phyloP scores from a whole-genome alignment of 2,113 vertebrate genomes.

The Pungitius pungitius region DNA sequence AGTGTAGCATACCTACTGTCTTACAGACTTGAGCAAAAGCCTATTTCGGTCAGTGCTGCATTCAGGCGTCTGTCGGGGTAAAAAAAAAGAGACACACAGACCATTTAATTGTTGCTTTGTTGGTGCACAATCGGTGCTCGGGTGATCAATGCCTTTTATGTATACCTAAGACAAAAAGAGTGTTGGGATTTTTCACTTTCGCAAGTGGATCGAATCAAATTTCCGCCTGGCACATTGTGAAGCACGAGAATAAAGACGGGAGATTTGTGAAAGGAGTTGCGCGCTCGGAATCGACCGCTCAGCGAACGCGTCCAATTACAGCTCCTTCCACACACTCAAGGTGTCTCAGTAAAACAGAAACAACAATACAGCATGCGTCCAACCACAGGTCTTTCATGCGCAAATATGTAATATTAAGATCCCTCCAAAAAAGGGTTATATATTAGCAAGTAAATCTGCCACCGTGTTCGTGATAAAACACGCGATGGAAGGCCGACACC shows the following conservation, averaged over 20 bases:
- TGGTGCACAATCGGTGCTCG: constrained; percentile 33
- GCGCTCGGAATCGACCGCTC: neutral
- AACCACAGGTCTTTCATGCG: neutral
- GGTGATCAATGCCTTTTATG: constrained; percentile 43
- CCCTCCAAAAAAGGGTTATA: neutral
- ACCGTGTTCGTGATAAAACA: constrained; percentile 4
- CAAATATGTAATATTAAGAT: neutral
- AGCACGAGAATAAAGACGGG: neutral
- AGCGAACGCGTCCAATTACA: constrained; percentile 2
- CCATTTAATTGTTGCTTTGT: constrained; percentile 26
- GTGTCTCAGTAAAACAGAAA: neutral
- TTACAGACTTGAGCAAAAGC: constrained; percentile 40
- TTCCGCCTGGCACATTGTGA: constrained; percentile 18
- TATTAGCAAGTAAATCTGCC: neutral
- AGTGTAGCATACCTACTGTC: constrained; percentile 45
- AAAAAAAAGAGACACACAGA: constrained; percentile 29
- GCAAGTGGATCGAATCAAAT: neutral
- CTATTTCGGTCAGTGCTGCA: constrained; percentile 24
- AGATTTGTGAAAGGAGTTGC: constrained; percentile 4
- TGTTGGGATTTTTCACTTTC: neutral
- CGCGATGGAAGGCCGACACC: constrained; percentile 19
- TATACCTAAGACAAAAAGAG: neutral
- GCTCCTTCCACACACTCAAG: neutral
- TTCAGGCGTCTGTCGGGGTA: constrained; percentile 23
- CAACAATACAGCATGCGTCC: neutral